Percentiles rank a stretch among this genome's conserved stretches.
Evolutionary conservation across 1,140 invertebrate species (phyloP).

Genomic region (Coelopa frigida): DNA sequence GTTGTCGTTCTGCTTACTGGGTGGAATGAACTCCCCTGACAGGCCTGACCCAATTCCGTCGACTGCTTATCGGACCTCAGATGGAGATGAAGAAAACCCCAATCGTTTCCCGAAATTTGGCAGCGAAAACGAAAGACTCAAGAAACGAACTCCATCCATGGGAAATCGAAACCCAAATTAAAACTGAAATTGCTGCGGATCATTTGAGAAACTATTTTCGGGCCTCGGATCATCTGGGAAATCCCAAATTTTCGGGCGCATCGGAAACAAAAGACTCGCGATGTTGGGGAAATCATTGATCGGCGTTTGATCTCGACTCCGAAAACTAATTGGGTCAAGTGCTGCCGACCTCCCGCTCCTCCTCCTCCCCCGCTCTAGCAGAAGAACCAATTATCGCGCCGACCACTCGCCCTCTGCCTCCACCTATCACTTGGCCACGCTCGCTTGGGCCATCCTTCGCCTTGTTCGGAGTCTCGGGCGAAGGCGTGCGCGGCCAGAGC

Average conservation of each 20-base stretch:
- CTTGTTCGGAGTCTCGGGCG: no score
- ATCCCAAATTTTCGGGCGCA: no score
- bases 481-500: no score
- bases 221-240: no score
- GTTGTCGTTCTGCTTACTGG: neutral
- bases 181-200: neutral
- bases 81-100: neutral
- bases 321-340: neutral
- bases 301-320: neutral
- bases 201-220: no score
- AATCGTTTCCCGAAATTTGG: neutral
- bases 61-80: neutral
- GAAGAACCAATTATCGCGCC: no score
- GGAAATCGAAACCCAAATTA: neutral
- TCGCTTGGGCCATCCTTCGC: no score
- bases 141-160: slow-evolving; percentile 13
- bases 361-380: no score
- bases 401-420: no score
- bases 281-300: neutral
- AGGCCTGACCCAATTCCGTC: neutral
- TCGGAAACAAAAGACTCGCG: neutral
- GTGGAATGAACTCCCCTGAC: no score
- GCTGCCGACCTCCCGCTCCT: no score
- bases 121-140: slow-evolving; percentile 19
- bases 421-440: no score